Base-by-base conservation (phyloP, 1,140 invertebrate genomes). In the Drosophila yakuba region DNA sequence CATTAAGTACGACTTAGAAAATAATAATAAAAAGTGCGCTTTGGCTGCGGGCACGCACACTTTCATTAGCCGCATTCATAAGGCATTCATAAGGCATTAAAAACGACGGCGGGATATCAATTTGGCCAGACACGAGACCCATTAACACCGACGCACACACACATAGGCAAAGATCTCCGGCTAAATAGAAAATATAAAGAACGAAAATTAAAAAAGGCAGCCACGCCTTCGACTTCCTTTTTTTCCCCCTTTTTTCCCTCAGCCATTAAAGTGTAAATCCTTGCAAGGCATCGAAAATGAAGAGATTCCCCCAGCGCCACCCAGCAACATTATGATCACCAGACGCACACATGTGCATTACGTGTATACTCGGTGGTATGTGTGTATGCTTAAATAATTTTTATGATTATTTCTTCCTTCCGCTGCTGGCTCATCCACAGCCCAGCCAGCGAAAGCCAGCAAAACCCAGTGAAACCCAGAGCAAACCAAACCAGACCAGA, bases 351-450 rank as follows among this genome's bases (percentile, higher is more conserved):
- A 54, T 48, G 66, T 74, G 57, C 68, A 61, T 14, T 39, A 39
- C 38, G 38, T 39, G 38, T 14, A 12, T 10, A 10, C 35, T 36
- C 8, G 35, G 7, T 11, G 12, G 4, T 39, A 12, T 39, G 4
- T 39, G 38, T 39, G 38, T 39, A 14, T 67, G 76, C 63, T 89
- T 73, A 89, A 89, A 89, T 89, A 89, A 89, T 89, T 89, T 89
- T 89, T 89, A 89, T 89, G 84, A 89, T 89, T 89, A 89, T 89
- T 89, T 89, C 84, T 89, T 89, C 84, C 84, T 89, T 89, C 84
- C 84, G 83, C 59, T 63, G 51, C 58, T 25, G 51, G 67, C 60
- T 74, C 76, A 74, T 67, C 54, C 77, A 47, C 64, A 74, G 76
- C 44, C 74, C 56, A 23, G 74, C 28, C 28, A 8, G 28, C 20